Evolutionary conservation across 2,113 vertebrate species (phyloP).

Genomic region (Lagopus leucura): DNA sequence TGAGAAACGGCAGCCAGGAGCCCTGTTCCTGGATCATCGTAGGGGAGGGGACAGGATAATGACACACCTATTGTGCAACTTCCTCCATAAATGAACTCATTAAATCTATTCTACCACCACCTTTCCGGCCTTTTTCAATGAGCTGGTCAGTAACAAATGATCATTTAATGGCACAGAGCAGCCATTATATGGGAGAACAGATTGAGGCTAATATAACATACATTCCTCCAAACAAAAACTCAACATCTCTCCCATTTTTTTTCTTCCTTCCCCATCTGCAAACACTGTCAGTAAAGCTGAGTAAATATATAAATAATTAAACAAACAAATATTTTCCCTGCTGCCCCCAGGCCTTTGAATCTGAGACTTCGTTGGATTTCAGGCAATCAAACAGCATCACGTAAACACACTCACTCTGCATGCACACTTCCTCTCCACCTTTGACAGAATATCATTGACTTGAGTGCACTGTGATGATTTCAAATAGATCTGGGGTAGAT

Average conservation of each 20-base stretch:
- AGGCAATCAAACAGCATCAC: constrained; percentile 53
- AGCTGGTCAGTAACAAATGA: neutral
- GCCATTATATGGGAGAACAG: neutral
- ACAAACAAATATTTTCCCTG: constrained; percentile 65
- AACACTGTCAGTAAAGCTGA: constrained; percentile 55
- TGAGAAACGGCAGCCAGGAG: neutral
- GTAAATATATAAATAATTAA: constrained; percentile 75
- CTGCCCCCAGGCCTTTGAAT: constrained; percentile 56
- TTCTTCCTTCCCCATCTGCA: constrained; percentile 11
- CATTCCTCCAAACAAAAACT: neutral
- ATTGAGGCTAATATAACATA: constrained; percentile 18
- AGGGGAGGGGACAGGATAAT: neutral
- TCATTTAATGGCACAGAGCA: constrained; percentile 36
- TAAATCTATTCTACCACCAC: constrained; percentile 19
- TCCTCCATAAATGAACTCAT: neutral
- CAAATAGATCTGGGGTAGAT: constrained; percentile 57
- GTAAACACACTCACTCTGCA: neutral
- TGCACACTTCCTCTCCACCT: constrained; percentile 8
- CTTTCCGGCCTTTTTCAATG: constrained; percentile 22
- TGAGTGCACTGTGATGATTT: constrained; percentile 46
- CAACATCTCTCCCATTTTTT: neutral
- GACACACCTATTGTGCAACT: constrained; percentile 1
- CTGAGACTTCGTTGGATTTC: constrained; percentile 59
- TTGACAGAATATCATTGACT: constrained; percentile 57
- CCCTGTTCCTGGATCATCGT: neutral